phyloP scores from a whole-genome alignment of 1,140 invertebrate species.

The Notospermus geniculatus region DNA sequence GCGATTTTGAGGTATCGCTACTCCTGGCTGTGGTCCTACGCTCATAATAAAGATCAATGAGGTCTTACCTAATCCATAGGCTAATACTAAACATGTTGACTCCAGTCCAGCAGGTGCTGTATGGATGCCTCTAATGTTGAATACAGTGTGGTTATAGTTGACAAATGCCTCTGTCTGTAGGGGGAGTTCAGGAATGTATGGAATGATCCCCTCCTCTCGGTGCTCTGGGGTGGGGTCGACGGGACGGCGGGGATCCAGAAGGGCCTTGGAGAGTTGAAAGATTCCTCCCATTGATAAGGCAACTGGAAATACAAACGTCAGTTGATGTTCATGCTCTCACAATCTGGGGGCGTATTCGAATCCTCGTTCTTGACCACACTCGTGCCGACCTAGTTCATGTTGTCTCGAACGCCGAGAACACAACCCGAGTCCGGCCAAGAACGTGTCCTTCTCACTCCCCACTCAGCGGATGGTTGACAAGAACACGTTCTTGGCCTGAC shows the following conservation, averaged over 20 bases:
- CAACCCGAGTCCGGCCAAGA: no score
- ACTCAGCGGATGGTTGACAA: no score
- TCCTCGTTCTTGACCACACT: no score
- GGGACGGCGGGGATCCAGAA: slow-evolving; percentile 85
- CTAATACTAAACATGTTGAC: slow-evolving; percentile 92
- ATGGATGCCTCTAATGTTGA: slow-evolving; percentile 72
- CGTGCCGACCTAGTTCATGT: no score
- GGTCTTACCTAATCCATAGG: slow-evolving; percentile 82
- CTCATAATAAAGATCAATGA: no score
- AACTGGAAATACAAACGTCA: slow-evolving; percentile 62
- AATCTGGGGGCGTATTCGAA: no score
- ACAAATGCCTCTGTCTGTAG: slow-evolving; percentile 84
- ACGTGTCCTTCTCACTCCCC: no score
- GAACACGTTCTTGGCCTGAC: no score
- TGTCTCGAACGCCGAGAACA: no score
- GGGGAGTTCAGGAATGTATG: slow-evolving; percentile 94
- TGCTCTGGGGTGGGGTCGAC: slow-evolving; percentile 63
- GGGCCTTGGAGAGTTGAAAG: slow-evolving; percentile 84
- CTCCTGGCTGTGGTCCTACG: no score
- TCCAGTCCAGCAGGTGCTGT: slow-evolving; percentile 91
- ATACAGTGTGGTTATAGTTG: slow-evolving; percentile 92
- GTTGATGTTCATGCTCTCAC: no score
- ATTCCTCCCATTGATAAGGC: slow-evolving; percentile 79
- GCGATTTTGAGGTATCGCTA: no score
- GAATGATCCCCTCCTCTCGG: slow-evolving; percentile 89